Percentiles rank a stretch among this genome's conserved stretches.
phyloP scores from a whole-genome alignment of 1,140 invertebrate species.

The Pissodes strobi region DNA sequence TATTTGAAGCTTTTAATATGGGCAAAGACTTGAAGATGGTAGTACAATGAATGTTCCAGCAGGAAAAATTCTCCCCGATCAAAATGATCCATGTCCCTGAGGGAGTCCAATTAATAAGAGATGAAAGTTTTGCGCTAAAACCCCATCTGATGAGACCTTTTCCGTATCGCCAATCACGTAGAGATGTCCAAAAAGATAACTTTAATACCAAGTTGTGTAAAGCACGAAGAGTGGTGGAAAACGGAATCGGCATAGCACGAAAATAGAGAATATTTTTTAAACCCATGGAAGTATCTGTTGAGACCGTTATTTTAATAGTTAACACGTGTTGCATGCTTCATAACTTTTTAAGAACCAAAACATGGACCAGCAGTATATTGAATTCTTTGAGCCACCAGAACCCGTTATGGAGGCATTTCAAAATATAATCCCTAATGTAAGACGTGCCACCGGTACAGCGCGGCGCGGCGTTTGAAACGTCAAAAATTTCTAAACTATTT shows the following conservation, averaged over 20 bases:
- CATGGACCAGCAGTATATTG: slow-evolving; percentile 9
- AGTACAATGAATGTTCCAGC: slow-evolving; percentile 39
- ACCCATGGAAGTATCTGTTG: slow-evolving; percentile 48
- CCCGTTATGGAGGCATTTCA: slow-evolving; percentile 9
- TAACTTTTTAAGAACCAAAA: slow-evolving; percentile 36
- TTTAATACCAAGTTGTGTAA: slow-evolving; percentile 50
- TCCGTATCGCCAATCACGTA: slow-evolving; percentile 31
- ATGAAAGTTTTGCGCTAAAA: slow-evolving; percentile 56
- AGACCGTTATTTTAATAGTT: slow-evolving; percentile 46
- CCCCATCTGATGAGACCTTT: slow-evolving; percentile 49
- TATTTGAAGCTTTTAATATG: slow-evolving; percentile 47
- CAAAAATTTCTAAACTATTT: slow-evolving; percentile 24
- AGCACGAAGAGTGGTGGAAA: slow-evolving; percentile 55
- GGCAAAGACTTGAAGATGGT: slow-evolving; percentile 41
- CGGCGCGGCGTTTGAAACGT: slow-evolving; percentile 24
- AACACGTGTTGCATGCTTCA: slow-evolving; percentile 44
- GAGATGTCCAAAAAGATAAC: slow-evolving; percentile 35
- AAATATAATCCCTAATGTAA: slow-evolving; percentile 20
- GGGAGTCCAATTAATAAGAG: slow-evolving; percentile 51
- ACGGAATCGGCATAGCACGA: slow-evolving; percentile 56
- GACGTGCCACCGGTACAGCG: slow-evolving; percentile 2
- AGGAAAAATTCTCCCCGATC: slow-evolving; percentile 33
- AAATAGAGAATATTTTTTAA: slow-evolving; percentile 52
- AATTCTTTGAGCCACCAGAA: slow-evolving; percentile 20
- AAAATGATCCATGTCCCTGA: slow-evolving; percentile 43